phyloP scores from a whole-genome alignment of 2,113 vertebrate genomes.

The Oryctolagus cuniculus region DNA sequence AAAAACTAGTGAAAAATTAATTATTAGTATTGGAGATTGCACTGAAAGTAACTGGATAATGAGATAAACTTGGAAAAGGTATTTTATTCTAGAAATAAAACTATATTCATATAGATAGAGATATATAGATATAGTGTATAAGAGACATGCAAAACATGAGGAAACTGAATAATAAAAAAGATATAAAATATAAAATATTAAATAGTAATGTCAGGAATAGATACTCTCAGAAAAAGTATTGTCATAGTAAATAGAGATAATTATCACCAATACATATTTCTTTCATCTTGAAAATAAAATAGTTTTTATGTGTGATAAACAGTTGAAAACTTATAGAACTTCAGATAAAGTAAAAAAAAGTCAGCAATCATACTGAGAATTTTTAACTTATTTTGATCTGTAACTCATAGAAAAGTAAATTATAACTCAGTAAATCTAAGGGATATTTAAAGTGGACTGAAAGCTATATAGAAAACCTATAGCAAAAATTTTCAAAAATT shows the following conservation, averaged over 20 bases:
- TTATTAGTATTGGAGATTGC: background rate
- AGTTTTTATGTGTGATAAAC: background rate
- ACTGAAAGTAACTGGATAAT: background rate
- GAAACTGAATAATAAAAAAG: background rate
- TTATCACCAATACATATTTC: background rate
- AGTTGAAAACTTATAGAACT: background rate
- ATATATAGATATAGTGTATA: background rate
- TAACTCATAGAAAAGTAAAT: background rate
- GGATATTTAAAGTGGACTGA: background rate
- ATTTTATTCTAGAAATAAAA: constrained; percentile 17
- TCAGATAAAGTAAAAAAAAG: background rate
- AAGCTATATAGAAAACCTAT: background rate
- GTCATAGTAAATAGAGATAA: background rate
- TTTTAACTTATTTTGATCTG: background rate
- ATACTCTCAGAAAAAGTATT: background rate
- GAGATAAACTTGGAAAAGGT: background rate
- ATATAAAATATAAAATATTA: background rate
- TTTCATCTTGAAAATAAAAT: background rate
- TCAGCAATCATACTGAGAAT: background rate
- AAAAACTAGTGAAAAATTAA: background rate
- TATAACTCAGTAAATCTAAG: background rate
- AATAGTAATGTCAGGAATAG: background rate
- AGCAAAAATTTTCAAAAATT: background rate
- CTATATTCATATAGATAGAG: background rate
- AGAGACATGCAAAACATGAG: background rate